Evolutionary conservation across 2,888 invertebrate species (phyloP), one percentile per base, ranked within the genome.

Genomic region (Temnothorax ravouxi): DNA sequence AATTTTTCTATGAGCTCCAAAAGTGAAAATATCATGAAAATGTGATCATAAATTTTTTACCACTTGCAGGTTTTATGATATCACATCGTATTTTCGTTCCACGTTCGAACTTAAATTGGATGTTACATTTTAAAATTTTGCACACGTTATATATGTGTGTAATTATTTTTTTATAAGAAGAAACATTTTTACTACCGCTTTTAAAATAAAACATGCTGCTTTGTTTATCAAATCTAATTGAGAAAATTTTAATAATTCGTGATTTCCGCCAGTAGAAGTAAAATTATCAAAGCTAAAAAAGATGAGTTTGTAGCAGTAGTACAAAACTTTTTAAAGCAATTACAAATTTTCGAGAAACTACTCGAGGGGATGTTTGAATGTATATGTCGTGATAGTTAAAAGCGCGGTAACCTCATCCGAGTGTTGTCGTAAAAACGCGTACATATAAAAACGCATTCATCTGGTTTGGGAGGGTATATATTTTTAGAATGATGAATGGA

Each of bases 251-350:
- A 25, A 54, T 15, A 44, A 21, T 25, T 47, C 13, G 34, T 5
- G 6, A 52, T n/a, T 69, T 50, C 8, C 13, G 29, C 2, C 50
- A 29, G 15, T n/a, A 1, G 38, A 21, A 69, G 84, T 54, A 86
- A 89, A 91, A 50, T 88, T 77, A 87, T 90, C 87, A 88, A 86
- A 34, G 80, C 18, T 6, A n/a, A 52, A n/a, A 54, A 3, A 41
- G 13, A 67, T 75, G 66, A 82, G 47, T 75, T 75, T 82, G 75
- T 34, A 44, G 47, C 13, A 50, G 52, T 66, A 54, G 47, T 64
- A 74, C 64, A 61, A 71, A 61, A 41, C 47, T 41, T 11, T 50
- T 62, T 56, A 56, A 52, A 74, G 38, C 74, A 34, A 38, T 52
- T 64, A 47, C 34, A 74, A 82, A 82, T 74, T 25, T 54, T 54